Evolutionary conservation across 2,113 vertebrate species (phyloP).

Genomic region (Myotis davidii): DNA sequence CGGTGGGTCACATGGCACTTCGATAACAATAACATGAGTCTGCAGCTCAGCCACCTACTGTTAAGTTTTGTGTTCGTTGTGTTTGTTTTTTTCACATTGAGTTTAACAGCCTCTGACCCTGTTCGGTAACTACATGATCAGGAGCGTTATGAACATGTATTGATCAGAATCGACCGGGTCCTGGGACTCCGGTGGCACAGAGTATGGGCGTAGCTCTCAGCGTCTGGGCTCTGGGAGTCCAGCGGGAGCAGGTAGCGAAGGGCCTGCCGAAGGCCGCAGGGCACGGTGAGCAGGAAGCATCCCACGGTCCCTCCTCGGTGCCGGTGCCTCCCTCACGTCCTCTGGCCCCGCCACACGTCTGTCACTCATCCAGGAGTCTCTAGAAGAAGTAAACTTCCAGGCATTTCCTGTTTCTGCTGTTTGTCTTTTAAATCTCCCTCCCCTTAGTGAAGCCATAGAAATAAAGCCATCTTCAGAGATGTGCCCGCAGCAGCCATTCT

Average conservation of each 20-base stretch:
- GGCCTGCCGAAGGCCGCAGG: neutral
- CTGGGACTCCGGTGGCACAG: neutral
- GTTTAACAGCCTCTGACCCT: neutral
- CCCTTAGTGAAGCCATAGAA: neutral
- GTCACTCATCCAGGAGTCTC: neutral
- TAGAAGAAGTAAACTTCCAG: neutral
- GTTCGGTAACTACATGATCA: neutral
- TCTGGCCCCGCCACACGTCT: neutral
- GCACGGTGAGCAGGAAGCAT: too few species aligned
- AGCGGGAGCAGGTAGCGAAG: neutral
- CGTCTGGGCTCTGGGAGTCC: neutral
- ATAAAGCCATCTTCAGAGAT: neutral
- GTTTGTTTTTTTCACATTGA: neutral
- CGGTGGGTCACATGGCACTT: neutral
- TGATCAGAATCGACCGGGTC: neutral
- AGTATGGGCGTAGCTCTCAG: neutral
- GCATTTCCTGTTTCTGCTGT: neutral
- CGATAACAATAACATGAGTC: constrained; percentile 36
- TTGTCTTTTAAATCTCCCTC: neutral
- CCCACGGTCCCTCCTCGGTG: neutral
- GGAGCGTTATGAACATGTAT: neutral
- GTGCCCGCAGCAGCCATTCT: neutral
- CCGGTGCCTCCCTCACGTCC: neutral
- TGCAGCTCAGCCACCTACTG: neutral
- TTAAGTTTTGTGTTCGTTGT: too few species aligned